Evolutionary conservation across 1,140 invertebrate species (phyloP), one percentile per base, ranked within the genome.

Genomic region (Drusus annulatus): DNA sequence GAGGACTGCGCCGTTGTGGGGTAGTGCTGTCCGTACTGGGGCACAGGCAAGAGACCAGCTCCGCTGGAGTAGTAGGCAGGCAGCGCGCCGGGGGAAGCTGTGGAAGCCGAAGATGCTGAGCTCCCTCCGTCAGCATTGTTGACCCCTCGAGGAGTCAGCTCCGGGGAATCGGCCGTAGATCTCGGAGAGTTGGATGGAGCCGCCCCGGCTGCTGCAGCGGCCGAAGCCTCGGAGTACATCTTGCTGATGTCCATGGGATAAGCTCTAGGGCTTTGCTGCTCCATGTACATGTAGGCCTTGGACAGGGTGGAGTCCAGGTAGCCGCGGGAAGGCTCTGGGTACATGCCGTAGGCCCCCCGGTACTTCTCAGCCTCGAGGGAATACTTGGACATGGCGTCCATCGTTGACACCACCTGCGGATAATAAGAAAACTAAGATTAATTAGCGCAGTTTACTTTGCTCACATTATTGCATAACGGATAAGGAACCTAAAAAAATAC

Each of bases 211-310:
- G 88, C 88, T 52, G 88, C 89, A 0, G 89, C 87, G 0, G 87
- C 89, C 74, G 89, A 86, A 0, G 90, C 89, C 82, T 87, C 89
- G 51, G 85, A 87, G 85, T 91, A 95, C 91, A 93, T 94, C 91
- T 92, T 95, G 86, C 90, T 93, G 85, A 92, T 94, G 89, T 93
- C 94, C 87, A 91, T 92, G 65, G 92, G 90, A 75, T 93, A 90
- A 80, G 92, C 88, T 84, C 89, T 73, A 85, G 91, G 88, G 76
- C 88, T 90, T 81, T 94, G 94, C 81, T 92, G 92, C 84, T 95
- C 94, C 92, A 95, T 94, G 87, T 95, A 95, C 89, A 95, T 93
- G 86, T 96, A 96, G 0, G 94, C 94, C 86, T 96, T 96, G 80
- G 93, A 94, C 16, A 94, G 89, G 0, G 93, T 94, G 16, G 93